Conservation (phyloP, 2,113 vertebrate species). For the Cryptotis parvus region DNA sequence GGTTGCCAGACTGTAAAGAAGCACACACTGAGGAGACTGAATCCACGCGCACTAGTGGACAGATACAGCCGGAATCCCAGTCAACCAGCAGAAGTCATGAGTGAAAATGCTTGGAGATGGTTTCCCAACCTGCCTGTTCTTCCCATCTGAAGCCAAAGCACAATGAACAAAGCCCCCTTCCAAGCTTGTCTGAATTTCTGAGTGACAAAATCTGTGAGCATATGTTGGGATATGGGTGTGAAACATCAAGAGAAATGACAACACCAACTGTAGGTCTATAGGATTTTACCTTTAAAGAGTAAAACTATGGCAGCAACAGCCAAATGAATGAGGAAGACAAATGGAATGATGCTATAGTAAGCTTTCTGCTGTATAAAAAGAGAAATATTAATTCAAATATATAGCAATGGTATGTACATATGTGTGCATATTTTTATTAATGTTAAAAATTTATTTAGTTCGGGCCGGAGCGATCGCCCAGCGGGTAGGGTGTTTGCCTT, state of each 20-base stretch:
- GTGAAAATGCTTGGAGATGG: background rate
- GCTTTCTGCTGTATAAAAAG: too few species aligned
- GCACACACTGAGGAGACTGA: background rate
- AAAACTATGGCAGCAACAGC: too few species aligned
- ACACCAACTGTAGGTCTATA: background rate
- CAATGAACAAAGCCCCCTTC: background rate
- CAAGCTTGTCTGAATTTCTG: constrained; percentile 30
- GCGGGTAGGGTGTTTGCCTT: too few species aligned
- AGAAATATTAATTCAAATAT: too few species aligned
- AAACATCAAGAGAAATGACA: background rate
- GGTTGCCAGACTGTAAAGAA: background rate
- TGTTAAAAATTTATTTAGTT: too few species aligned
- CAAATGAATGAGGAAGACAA: too few species aligned
- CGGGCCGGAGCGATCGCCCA: too few species aligned
- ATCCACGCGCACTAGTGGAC: background rate
- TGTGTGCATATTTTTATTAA: too few species aligned
- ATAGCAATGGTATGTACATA: too few species aligned
- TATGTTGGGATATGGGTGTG: background rate
- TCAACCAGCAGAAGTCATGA: background rate
- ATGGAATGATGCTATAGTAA: too few species aligned
- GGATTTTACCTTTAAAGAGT: constrained; percentile 49
- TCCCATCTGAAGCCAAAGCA: background rate
- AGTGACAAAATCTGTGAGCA: background rate
- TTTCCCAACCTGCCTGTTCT: background rate
- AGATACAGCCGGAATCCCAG: background rate